phyloP scores from a whole-genome alignment of 2,888 invertebrate genomes.

The Acleris sparsana region DNA sequence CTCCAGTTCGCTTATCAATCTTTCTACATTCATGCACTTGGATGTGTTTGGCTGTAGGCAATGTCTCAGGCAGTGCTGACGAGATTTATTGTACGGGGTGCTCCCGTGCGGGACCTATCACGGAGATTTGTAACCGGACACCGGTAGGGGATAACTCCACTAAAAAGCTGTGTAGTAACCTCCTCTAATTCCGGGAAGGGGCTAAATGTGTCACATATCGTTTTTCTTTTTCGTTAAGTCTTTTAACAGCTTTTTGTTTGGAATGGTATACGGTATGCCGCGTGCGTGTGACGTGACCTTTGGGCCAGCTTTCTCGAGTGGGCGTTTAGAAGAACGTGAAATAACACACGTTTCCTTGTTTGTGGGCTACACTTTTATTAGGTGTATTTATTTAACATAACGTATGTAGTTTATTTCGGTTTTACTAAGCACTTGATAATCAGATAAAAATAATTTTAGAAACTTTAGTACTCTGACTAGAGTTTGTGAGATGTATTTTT shows the following conservation, averaged over 20 bases:
- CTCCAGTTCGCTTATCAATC: conserved; percentile 18
- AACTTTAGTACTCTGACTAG: too few relatives aligned
- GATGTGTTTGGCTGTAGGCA: conserved; percentile 48
- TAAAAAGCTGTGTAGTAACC: conserved; percentile 55
- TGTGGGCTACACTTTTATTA: neutral
- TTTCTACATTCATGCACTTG: conserved; percentile 19
- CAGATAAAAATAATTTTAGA: too few relatives aligned
- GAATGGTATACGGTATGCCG: conserved; percentile 8
- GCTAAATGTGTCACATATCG: conserved; percentile 41
- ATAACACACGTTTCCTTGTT: conserved; percentile 15
- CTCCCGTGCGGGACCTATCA: conserved; percentile 54
- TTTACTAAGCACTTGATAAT: neutral
- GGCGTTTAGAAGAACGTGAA: conserved; percentile 19
- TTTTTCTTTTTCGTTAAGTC: conserved; percentile 35
- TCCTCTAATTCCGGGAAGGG: conserved; percentile 55
- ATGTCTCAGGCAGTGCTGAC: conserved; percentile 50
- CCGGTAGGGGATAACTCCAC: conserved; percentile 45
- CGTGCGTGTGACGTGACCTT: conserved; percentile 26
- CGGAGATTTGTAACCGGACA: conserved; percentile 58
- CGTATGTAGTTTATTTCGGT: neutral
- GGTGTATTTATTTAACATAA: neutral
- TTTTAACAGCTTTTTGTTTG: conserved; percentile 34
- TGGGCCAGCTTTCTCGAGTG: conserved; percentile 23
- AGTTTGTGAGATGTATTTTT: too few relatives aligned
- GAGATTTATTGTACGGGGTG: conserved; percentile 56